phyloP scores from a whole-genome alignment of 1,140 invertebrate genomes.

The Zophobas atratus region DNA sequence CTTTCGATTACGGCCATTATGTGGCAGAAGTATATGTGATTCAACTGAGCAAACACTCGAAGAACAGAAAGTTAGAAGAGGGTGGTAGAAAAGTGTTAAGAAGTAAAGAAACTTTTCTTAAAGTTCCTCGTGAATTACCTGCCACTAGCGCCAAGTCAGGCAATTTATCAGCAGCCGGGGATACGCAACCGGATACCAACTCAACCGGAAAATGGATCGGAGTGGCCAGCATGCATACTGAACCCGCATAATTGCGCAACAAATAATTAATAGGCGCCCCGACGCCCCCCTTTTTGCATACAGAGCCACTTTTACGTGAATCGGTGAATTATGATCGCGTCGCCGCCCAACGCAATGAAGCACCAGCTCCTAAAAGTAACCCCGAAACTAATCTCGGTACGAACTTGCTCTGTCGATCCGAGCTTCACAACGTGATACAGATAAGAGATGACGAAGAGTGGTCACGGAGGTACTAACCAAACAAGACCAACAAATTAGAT shows the following conservation, averaged over 20 bases:
- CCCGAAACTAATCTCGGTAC: too few species aligned
- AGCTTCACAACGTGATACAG: too few species aligned
- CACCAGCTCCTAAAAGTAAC: too few species aligned
- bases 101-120: too few species aligned
- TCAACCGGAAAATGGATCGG: conserved; percentile 63
- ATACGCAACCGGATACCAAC: conserved; percentile 56
- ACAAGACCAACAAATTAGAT: too few species aligned
- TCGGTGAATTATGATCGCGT: too few species aligned
- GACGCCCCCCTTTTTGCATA: conserved; percentile 2
- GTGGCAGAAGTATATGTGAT: conserved; percentile 61
- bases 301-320: background rate
- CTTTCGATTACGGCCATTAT: conserved; percentile 64
- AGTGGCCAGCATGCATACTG: conserved; percentile 54
- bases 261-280: conserved; percentile 45
- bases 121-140: conserved; percentile 65
- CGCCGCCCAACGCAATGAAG: background rate
- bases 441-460: too few species aligned
- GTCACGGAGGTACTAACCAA: too few species aligned
- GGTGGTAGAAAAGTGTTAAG: conserved; percentile 61
- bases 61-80: conserved; percentile 56
- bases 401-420: too few species aligned
- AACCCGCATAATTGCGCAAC: conserved; percentile 48
- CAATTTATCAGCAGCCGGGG: conserved; percentile 63
- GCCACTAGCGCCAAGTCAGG: conserved; percentile 60
- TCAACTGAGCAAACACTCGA: conserved; percentile 61